phyloP scores from a whole-genome alignment of 2,113 vertebrate species.

The Tursiops truncatus region DNA sequence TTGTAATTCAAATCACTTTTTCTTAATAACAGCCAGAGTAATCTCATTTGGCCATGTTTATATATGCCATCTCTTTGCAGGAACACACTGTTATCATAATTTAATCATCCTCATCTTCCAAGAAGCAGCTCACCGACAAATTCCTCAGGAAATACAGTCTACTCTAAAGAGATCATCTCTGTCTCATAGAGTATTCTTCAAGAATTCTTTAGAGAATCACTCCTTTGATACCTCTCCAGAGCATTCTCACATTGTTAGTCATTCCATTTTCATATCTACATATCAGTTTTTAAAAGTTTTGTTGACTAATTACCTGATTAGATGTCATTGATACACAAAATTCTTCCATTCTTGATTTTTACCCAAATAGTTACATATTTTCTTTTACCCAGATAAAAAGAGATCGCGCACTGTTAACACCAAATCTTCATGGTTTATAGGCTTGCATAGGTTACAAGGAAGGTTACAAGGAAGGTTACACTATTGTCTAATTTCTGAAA shows the following conservation, averaged over 20 bases:
- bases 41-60: not conserved
- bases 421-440: not conserved
- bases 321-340: not conserved
- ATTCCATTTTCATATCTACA: not conserved
- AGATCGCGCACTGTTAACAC: rapidly evolving
- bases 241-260: not conserved
- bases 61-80: not conserved
- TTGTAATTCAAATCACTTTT: not conserved
- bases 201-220: not conserved
- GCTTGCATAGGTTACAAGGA: not conserved
- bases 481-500: not conserved
- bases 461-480: not conserved
- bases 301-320: not conserved
- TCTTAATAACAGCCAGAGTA: not conserved
- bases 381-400: not conserved
- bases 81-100: not conserved
- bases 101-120: not conserved
- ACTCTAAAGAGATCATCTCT: not conserved
- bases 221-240: not conserved
- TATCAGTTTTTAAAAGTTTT: not conserved
- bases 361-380: not conserved
- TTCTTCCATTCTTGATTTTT: not conserved
- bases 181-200: not conserved
- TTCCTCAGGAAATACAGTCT: not conserved
- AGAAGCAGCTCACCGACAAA: not conserved